A percentile compares a stretch with the other conserved stretches of the same genome.
Conservation (phyloP, 1,140 invertebrate genomes). For the Drosophila asahinai region DNA sequence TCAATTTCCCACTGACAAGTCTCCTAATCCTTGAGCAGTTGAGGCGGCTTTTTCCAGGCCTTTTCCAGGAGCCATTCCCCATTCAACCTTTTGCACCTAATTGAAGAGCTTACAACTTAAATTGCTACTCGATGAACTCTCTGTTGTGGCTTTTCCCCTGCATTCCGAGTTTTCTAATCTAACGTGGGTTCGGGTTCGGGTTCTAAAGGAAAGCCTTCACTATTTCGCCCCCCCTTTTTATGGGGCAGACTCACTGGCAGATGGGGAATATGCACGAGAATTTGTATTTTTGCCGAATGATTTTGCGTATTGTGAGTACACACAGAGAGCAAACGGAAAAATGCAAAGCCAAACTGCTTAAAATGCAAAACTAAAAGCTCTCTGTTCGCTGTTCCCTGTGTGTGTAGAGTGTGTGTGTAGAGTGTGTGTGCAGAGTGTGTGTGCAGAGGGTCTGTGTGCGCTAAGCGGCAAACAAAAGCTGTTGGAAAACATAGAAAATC, state of each 20-base stretch:
- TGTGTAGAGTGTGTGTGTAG: background rate
- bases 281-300: slow-evolving; percentile 68
- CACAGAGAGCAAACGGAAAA: slow-evolving; percentile 44
- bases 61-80: slow-evolving; percentile 5
- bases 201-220: background rate
- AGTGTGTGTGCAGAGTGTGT: slow-evolving; percentile 3
- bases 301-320: slow-evolving; percentile 58
- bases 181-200: background rate
- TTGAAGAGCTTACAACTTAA: slow-evolving; percentile 55
- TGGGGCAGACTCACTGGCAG: slow-evolving; percentile 11
- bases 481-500: slow-evolving; percentile 79
- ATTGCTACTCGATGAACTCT: slow-evolving; percentile 53
- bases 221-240: background rate
- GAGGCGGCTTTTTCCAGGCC: slow-evolving; percentile 1
- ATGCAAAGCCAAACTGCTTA: slow-evolving; percentile 75
- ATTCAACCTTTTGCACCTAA: slow-evolving; percentile 45
- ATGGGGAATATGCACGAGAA: slow-evolving; percentile 60
- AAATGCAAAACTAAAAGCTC: slow-evolving; percentile 80
- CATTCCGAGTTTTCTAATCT: slow-evolving; percentile 29
- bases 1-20: background rate
- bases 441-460: slow-evolving; percentile 18
- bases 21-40: background rate
- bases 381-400: background rate
- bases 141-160: slow-evolving; percentile 30
- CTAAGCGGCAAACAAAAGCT: slow-evolving; percentile 78